Conservation (phyloP, 2,888 invertebrate genomes). For the Helicoverpa assulta region DNA sequence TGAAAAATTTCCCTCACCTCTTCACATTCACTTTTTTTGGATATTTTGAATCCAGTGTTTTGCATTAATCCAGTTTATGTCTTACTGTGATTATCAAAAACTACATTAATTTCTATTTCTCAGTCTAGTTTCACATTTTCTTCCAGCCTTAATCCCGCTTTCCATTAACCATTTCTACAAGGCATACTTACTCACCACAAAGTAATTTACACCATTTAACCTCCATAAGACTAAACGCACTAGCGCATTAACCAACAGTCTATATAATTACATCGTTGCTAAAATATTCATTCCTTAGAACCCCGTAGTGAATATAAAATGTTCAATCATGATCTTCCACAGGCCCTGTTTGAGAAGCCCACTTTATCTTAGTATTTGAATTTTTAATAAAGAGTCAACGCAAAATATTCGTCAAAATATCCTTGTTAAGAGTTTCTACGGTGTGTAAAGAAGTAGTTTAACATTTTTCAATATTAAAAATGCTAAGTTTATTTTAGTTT, state of each 20-base stretch:
- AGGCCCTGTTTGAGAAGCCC: conserved; percentile 61
- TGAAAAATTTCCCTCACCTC: conserved; percentile 24
- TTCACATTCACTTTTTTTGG: conserved; percentile 5
- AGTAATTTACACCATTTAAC: conserved; percentile 35
- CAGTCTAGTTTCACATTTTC: neutral
- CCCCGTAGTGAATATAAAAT: conserved; percentile 79
- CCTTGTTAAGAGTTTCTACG: conserved; percentile 65
- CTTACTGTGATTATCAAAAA: too few species aligned
- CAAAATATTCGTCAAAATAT: conserved; percentile 70
- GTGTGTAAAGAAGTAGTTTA: conserved; percentile 67
- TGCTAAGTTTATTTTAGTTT: conserved; percentile 48
- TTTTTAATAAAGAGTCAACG: conserved; percentile 74
- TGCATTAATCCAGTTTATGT: too few species aligned
- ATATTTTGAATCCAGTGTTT: too few species aligned
- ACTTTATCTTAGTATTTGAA: conserved; percentile 72
- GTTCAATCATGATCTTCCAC: conserved; percentile 79
- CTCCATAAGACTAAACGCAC: conserved; percentile 40
- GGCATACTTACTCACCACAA: conserved; percentile 12
- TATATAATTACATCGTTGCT: conserved; percentile 44
- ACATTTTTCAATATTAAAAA: conserved; percentile 57
- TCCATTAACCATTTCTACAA: neutral
- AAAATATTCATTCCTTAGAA: conserved; percentile 42
- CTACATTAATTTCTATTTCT: neutral
- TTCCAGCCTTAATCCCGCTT: neutral
- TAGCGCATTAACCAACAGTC: conserved; percentile 40